Base-by-base conservation (phyloP, 2,113 vertebrate genomes). In the Felis chaus region DNA sequence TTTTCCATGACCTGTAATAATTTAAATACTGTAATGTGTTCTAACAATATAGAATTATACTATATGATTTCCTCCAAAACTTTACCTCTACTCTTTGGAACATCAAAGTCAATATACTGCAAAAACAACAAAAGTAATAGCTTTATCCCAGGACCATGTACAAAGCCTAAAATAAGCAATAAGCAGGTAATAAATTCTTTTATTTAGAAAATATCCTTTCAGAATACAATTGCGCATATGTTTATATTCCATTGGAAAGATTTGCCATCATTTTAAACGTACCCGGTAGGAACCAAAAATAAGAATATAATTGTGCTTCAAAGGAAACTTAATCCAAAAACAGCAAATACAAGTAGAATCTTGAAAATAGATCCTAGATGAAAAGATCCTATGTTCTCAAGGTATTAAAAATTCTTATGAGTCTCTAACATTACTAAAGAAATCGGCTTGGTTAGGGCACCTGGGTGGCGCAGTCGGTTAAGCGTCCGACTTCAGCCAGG, bases 251-350 rank as follows among this genome's bases (percentile, higher is more conserved):
- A 18, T 33, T 94, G 29, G 65, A 74, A 89, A 91, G 13, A 66
- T 29, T 95, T 90, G 19, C 10, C 57, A 93, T 63, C 13, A 50
- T 33, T 83, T 92, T 73, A 69, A 69, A 61, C 82, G 57, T 79
- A 1, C 21, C 55, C 39, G 82, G 2, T 29, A 39, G 33, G 18
- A 74, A 84, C 66, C 91, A 53, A 81, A 91, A 89, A 31, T 45
- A 89, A 89, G 29, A 81, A 55, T 31, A 27, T 68, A 94, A 83
- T 93, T 93, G n/a, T 93, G 39, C 33, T 91, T 53, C 71, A 81
- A 93, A 65, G 7, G 33, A 83, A 88, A 50, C 18, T 74, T 73
- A 93, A 39, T 21, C 48, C 29, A 41, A 96, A 90, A 88, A 61
- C 16, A 79, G 1, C 2, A 95, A 93, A 5, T 71, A 36, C 6